phyloP scores from a whole-genome alignment of 2,797 vertebrate genomes.

The Sebastes steindachneri region DNA sequence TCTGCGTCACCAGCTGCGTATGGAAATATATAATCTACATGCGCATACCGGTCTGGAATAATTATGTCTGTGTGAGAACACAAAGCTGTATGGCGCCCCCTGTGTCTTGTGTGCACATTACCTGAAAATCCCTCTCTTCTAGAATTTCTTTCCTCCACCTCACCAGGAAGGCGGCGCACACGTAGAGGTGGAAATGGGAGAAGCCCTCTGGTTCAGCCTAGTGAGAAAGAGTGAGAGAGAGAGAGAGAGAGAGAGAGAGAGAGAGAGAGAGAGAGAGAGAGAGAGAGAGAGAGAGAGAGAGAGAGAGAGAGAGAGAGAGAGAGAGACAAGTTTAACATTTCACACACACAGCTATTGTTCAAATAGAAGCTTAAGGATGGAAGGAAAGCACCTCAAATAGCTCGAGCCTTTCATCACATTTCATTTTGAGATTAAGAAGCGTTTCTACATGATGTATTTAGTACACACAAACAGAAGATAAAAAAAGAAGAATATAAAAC shows the following conservation, averaged over 20 bases:
- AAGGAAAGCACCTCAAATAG: constrained; percentile 1
- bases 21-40: background rate
- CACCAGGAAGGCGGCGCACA: constrained; percentile 96
- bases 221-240: background rate
- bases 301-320: constrained; percentile 4
- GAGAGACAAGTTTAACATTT: constrained; percentile 14
- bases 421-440: constrained; percentile 9
- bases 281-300: no score
- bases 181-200: constrained; percentile 98
- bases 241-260: no score
- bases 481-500: background rate
- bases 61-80: background rate
- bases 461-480: constrained; percentile 1
- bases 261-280: no score
- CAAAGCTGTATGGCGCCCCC: background rate
- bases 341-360: background rate
- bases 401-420: constrained; percentile 20
- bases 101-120: constrained; percentile 71
- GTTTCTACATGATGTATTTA: constrained; percentile 19
- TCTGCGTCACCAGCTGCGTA: background rate
- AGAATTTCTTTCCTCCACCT: constrained; percentile 96
- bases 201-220: constrained; percentile 98
- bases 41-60: background rate
- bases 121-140: constrained; percentile 96
- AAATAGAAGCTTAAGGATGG: background rate